Evolutionary conservation across 2,888 invertebrate genomes (phyloP), one percentile per base, ranked within the genome.

Genomic region (Biston betularia): DNA sequence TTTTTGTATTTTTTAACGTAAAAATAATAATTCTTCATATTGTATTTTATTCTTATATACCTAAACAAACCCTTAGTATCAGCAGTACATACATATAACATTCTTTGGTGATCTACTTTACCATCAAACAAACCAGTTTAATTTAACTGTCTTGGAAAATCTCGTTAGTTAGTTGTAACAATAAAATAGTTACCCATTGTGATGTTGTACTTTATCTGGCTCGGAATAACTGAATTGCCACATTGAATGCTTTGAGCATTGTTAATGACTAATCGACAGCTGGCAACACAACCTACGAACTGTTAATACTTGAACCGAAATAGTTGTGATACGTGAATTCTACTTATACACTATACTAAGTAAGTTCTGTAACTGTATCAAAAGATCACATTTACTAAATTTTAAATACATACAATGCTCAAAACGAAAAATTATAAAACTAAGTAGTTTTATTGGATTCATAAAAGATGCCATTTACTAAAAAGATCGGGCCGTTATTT

Each of bases 151-250:
- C 65, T 35, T 53, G 40, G 38, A 40, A 50, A 49, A 68, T 44
- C 12, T 58, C 49, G 45, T 34, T 54, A 50, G 24, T 54, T 63
- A 58, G 56, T 68, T 58, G 61, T 67, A 65, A 74, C 72, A 74
- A 69, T 67, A 61, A 70, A 65, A 65, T 72, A 57, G 65, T 65
- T 59, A 54, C 48, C 72, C 69, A 75, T 72, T 68, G 72, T 72
- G 55, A 64, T 68, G 71, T 65, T 69, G 71, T 74, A 67, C 60
- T 54, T 60, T 66, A 72, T 66, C 59, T 64, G 44, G 62, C 60
- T 57, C 72, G 60, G 68, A 69, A 74, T 74, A 74, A 72, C 69
- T 57, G 63, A 61, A 53, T 77, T 78, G 57, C 78, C 57, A 73
- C 73, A 78, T 65, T 70, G 58, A 76, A 72, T 71, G 55, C 70